A percentile compares a stretch with the other conserved stretches of the same genome.
Conservation (phyloP, 2,113 vertebrate species). For the Ellobius talpinus region DNA sequence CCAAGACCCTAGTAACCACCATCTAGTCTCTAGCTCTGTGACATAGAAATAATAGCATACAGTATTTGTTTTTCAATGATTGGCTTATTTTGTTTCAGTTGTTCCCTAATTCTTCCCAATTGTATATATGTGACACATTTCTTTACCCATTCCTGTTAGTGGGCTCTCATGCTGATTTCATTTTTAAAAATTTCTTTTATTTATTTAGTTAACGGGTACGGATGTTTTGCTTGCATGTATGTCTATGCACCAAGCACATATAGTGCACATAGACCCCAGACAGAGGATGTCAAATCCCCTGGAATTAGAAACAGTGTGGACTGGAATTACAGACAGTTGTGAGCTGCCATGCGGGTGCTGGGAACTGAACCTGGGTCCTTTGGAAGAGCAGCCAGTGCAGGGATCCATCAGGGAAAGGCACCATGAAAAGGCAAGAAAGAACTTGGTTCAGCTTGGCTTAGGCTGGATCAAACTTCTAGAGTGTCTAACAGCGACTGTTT, state of each 20-base stretch:
- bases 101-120: not conserved
- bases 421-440: not conserved
- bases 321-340: not conserved
- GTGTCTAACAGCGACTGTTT: not conserved
- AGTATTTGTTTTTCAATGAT: not conserved
- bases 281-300: not conserved
- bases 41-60: not conserved
- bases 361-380: not conserved
- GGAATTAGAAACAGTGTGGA: not conserved
- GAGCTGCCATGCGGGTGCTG: not conserved
- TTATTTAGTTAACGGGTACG: not conserved
- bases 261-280: not conserved
- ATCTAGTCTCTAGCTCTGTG: not conserved
- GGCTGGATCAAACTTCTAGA: not conserved
- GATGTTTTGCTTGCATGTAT: not conserved
- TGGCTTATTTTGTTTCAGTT: not conserved
- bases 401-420: not conserved
- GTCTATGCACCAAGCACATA: not conserved
- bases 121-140: not conserved
- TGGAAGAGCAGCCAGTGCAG: not conserved
- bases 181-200: not conserved
- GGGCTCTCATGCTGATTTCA: not conserved
- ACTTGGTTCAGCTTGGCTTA: not conserved
- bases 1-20: not conserved
- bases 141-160: not conserved